Base-by-base conservation (phyloP, 1,140 invertebrate genomes). In the Drosophila lacertosa region DNA sequence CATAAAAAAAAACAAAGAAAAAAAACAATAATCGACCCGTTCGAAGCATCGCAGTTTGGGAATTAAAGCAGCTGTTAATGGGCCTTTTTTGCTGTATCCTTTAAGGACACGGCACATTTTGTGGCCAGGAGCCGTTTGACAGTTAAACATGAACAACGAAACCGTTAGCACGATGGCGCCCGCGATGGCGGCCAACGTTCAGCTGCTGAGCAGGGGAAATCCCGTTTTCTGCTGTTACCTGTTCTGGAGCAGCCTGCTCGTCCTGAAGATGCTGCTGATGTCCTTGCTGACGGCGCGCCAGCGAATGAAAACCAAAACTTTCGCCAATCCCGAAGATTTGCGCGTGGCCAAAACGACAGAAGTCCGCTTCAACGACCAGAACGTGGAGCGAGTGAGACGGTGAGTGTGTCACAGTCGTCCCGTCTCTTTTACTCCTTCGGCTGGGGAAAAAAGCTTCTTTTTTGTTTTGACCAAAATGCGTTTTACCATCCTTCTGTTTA, bases 201-300 rank as follows among this genome's bases (percentile, higher is more conserved):
- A n/a, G n/a, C 45, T 90, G 33, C 58, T 90, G 4, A 74, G 55
- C 40, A 71, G 69, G 29, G 74, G 88, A 5, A 93, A 92, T 66
- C 82, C 90, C 0, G 89, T 93, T 0, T 92, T 93, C 45, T 51
- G 77, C 13, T 90, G 90, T 16, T 93, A 91, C 62, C 80, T 92
- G 3, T 93, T 92, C 60, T 93, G 92, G 78, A 77, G 89, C 16
- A 91, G 86, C 7, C 45, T 94, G 10, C 77, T 94, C 39, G 66
- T 92, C 1, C 9, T 93, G 0, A 94, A 94, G 75, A 93, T 93
- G 88, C 51, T 93, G 37, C 2, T 83, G 0, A 93, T 94, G 93
- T 78, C 92, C 7, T 26, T 92, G 18, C 58, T 93, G n/a, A 94
- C 93, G 0, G 92, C 77, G 0, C 63, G 84, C 6, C 89, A 92